Evolutionary conservation across 2,797 vertebrate genomes (phyloP).

Genomic region (Dryobates pubescens): DNA sequence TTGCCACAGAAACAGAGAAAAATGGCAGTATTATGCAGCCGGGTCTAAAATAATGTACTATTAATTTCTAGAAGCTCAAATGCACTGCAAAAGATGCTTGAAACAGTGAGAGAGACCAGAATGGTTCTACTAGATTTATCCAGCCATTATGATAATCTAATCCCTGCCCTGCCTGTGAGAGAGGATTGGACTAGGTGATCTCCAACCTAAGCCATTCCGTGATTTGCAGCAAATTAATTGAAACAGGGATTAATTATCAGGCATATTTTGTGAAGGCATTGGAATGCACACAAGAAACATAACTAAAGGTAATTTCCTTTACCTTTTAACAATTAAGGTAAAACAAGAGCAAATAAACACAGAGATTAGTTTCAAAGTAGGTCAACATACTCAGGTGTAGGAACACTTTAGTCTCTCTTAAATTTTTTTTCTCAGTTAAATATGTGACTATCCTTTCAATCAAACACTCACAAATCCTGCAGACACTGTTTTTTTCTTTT

Average conservation of each 20-base stretch:
- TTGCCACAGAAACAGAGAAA: background rate
- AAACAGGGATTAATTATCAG: background rate
- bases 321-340: constrained; percentile 4
- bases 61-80: constrained; percentile 11
- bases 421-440: background rate
- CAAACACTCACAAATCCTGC: background rate
- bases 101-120: background rate
- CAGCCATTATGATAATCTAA: background rate
- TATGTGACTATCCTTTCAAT: background rate
- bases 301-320: background rate
- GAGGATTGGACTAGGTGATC: background rate
- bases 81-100: background rate
- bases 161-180: background rate
- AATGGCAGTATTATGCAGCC: background rate
- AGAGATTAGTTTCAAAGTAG: background rate
- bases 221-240: background rate
- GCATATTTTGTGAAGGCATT: background rate
- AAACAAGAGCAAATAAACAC: background rate
- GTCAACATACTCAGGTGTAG: background rate
- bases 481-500: background rate
- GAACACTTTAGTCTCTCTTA: background rate
- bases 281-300: background rate
- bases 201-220: background rate
- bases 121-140: background rate
- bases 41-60: background rate